phyloP scores from a whole-genome alignment of 2,888 invertebrate genomes.

The Agrotis exclamationis region DNA sequence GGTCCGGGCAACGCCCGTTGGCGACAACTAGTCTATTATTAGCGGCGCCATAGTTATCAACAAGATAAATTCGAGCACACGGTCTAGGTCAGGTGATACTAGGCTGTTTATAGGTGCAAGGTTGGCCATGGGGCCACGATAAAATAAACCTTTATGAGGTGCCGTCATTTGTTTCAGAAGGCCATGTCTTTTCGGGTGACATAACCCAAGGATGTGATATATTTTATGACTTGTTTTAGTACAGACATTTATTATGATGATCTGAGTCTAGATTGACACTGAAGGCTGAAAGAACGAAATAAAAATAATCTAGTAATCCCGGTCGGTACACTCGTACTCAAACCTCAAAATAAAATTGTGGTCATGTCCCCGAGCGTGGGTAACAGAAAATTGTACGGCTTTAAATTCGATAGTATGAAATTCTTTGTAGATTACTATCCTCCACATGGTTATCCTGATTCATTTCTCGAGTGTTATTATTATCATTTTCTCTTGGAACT shows the following conservation, averaged over 20 bases:
- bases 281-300: conserved; percentile 30
- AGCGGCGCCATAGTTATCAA: conserved; percentile 65
- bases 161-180: conserved; percentile 25
- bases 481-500: conserved; percentile 30
- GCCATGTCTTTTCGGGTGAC: conserved; percentile 17
- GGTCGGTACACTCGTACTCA: conserved; percentile 8
- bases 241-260: conserved; percentile 43
- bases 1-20: conserved; percentile 68
- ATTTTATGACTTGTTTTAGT: conserved; percentile 37
- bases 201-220: conserved; percentile 20
- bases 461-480: conserved; percentile 13
- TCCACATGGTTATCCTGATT: conserved; percentile 21
- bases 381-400: conserved; percentile 39
- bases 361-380: conserved; percentile 30
- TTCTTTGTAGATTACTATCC: conserved; percentile 39
- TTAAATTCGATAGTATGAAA: conserved; percentile 21
- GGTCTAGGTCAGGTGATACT: conserved; percentile 76
- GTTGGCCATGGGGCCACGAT: conserved; percentile 53
- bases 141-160: conserved; percentile 33
- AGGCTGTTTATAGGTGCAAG: conserved; percentile 65
- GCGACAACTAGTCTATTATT: conserved; percentile 73
- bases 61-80: conserved; percentile 63
- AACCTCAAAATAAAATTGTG: conserved; percentile 45
- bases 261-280: conserved; percentile 37
- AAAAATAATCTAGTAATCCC: conserved; percentile 46